phyloP scores from a whole-genome alignment of 2,113 vertebrate genomes.

The Isurus oxyrinchus region DNA sequence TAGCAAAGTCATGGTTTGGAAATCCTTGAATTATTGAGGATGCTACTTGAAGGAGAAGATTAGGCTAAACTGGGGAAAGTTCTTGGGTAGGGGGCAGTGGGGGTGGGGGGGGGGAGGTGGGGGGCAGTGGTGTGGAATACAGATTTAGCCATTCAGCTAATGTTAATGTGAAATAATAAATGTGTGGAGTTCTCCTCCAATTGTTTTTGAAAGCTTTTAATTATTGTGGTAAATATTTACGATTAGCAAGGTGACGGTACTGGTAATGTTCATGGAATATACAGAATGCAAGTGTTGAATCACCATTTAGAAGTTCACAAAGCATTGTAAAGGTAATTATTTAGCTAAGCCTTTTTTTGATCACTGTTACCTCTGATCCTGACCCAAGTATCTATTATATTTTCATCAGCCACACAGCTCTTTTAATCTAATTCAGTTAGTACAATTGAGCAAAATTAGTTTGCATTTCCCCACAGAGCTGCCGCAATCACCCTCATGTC shows the following conservation, averaged over 20 bases:
- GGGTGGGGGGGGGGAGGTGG: too few species aligned
- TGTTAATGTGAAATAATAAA: neutral
- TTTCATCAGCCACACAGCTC: neutral
- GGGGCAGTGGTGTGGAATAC: neutral
- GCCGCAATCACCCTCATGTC: neutral
- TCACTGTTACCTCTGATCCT: neutral
- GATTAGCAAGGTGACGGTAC: neutral
- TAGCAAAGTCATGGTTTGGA: too few species aligned
- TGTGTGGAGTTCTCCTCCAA: neutral
- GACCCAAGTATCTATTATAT: neutral
- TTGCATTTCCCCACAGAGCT: neutral
- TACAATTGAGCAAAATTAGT: neutral
- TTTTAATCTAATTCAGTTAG: neutral
- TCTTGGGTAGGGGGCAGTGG: too few species aligned
- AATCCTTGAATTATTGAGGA: too few species aligned
- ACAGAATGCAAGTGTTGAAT: neutral
- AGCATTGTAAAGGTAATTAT: neutral
- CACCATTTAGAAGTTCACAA: neutral
- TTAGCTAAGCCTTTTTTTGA: neutral
- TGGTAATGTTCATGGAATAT: neutral
- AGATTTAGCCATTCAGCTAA: neutral
- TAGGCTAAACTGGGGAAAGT: neutral
- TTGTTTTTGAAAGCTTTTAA: neutral
- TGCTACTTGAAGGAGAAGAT: neutral
- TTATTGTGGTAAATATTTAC: neutral